These are phyloP conservation scores for Gryllus bimaculatus DNA, from an alignment of 1,140 invertebrate species.

Conservation along the genomic window DNA sequence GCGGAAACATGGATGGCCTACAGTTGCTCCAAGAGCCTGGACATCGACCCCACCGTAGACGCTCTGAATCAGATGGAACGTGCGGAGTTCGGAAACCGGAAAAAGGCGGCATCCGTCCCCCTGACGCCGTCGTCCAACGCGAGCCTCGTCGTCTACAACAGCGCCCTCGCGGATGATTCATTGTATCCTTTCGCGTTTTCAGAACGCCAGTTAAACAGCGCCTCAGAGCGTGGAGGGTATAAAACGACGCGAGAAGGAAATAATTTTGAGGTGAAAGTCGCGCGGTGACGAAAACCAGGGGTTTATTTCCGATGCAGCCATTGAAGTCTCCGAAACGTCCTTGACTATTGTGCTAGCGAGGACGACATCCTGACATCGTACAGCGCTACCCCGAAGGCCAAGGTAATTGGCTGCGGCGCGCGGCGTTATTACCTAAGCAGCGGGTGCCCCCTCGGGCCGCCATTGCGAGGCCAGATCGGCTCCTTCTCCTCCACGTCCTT, in stretches of 20 bases:
- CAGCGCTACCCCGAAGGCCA: conserved; percentile 15
- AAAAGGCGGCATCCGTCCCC: conserved; percentile 18
- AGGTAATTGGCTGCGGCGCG: neutral
- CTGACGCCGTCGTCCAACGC: neutral
- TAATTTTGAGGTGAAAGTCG: neutral
- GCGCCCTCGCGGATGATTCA: neutral
- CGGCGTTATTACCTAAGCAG: neutral
- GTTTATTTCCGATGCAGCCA: neutral
- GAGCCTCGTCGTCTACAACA: neutral
- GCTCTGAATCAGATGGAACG: conserved; percentile 47
- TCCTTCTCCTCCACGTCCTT: neutral
- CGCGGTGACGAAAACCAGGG: too few species aligned
- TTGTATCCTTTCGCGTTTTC: conserved; percentile 13
- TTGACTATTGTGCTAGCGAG: neutral
- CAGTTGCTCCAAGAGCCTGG: conserved; percentile 47
- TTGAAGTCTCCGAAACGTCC: neutral
- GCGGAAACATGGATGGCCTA: conserved; percentile 58
- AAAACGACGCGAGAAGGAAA: neutral
- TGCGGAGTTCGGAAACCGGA: conserved; percentile 47
- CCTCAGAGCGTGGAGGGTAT: too few species aligned
- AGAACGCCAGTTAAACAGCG: too few species aligned
- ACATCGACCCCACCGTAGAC: conserved; percentile 43
- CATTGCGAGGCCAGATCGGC: neutral
- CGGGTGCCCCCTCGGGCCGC: neutral
- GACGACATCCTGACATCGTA: conserved; percentile 14